Base-by-base conservation (phyloP, 2,797 vertebrate genomes). In the Pangasius macronema region DNA sequence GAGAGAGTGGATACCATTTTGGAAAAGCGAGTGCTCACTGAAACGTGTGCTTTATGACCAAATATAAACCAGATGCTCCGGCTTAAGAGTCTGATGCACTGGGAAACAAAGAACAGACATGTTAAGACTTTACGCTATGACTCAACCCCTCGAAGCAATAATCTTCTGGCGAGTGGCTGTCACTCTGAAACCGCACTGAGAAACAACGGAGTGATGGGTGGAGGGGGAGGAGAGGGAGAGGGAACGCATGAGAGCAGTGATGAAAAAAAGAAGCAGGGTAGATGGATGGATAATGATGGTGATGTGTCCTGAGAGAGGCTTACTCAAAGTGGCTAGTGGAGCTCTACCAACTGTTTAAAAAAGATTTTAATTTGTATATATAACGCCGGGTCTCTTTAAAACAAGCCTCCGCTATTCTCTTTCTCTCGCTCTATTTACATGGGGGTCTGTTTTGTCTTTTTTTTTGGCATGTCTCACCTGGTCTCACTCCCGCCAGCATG, bases 401-500 rank as follows among this genome's bases (percentile, higher is more conserved):
- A 49, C 68, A 51, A 73, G 33, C 55, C 55, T 80, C 20, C 14
- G 9, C 49, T 53, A 20, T 77, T 77, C 22, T 80, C 33, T 11
- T 7, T 61, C 53, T 82, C 42, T 83, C 8, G 63, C 81, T 33
- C 63, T 67, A 46, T 46, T 8, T 61, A 63, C 79, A 82, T 39
- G 5, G 22, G 36, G 22, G 51, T 72, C 57, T 73, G 65, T 83
- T 36, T 10, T 87, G 70, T n/a, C 13, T 33, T 36, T 92, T 55
- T 49, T 88, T 86, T 72, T 70, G 79, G 42, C 70, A 96, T 90
- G 82, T 88, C 97, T 98, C 97, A 98, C 97, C 98, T 98, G 97
- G 97, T 97, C 98, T 97, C 96, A 98, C 97, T 96, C 97, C 98
- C 92, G 97, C 97, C 96, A 99, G 96, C 96, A 99, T 96, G 92